Conservation (phyloP, 2,797 vertebrate genomes). For the Neoniphon sammara region DNA sequence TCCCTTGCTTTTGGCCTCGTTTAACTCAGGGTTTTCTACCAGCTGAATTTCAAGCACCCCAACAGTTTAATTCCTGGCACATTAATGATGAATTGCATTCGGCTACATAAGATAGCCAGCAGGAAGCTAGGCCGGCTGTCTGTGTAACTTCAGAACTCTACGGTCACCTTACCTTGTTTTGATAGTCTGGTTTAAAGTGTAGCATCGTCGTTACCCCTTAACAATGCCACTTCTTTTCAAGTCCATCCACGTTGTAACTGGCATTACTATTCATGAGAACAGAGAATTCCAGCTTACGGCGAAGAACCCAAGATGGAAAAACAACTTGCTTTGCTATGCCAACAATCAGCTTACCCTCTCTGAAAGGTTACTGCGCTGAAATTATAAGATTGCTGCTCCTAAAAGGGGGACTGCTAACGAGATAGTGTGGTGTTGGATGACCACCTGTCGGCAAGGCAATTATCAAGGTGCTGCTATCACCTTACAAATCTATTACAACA, state of each 20-base stretch:
- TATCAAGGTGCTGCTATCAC: constrained; percentile 70
- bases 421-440: constrained; percentile 75
- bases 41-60: constrained; percentile 31
- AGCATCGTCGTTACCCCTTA: constrained; percentile 72
- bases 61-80: constrained; percentile 49
- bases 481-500: constrained; percentile 72
- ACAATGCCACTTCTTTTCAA: constrained; percentile 65
- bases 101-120: constrained; percentile 42
- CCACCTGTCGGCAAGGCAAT: constrained; percentile 73
- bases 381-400: constrained; percentile 65
- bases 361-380: constrained; percentile 74
- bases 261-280: constrained; percentile 69
- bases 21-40: background rate
- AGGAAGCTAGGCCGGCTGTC: constrained; percentile 47
- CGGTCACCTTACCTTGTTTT: constrained; percentile 83
- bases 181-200: constrained; percentile 80
- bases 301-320: constrained; percentile 57
- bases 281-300: constrained; percentile 64
- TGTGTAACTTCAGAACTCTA: constrained; percentile 73
- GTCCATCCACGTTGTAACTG: constrained; percentile 69
- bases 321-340: constrained; percentile 56
- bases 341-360: constrained; percentile 65
- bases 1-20: background rate
- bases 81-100: constrained; percentile 71
- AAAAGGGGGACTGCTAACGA: constrained; percentile 56